Conservation (phyloP, 2,888 invertebrate genomes). For the Drosophila atripex region DNA sequence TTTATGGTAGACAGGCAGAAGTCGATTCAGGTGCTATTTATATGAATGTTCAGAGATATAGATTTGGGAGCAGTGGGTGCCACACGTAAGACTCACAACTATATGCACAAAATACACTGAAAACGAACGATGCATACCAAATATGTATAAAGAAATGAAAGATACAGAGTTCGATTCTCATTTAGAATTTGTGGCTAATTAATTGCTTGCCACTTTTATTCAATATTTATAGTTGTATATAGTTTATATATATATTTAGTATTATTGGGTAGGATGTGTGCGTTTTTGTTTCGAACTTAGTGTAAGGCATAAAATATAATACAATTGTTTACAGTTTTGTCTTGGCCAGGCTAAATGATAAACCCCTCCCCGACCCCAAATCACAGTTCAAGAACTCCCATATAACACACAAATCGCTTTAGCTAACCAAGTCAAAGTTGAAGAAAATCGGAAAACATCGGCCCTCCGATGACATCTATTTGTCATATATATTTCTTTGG, state of each 20-base stretch:
- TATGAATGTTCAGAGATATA: constrained; percentile 30
- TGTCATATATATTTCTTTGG: background rate
- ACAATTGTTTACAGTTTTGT: constrained; percentile 50
- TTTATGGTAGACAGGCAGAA: constrained; percentile 57
- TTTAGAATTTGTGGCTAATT: constrained; percentile 12
- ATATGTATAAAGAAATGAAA: constrained; percentile 35
- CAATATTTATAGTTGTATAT: constrained; percentile 39
- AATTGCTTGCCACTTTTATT: constrained; percentile 41
- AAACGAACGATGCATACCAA: constrained; percentile 41
- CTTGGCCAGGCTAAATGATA: constrained; percentile 37
- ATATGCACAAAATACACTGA: constrained; percentile 65
- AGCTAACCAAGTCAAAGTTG: constrained; percentile 39
- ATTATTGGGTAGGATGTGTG: constrained; percentile 37
- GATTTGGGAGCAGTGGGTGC: constrained; percentile 31
- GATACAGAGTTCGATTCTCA: constrained; percentile 28
- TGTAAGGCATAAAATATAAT: constrained; percentile 68
- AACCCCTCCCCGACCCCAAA: constrained; percentile 23
- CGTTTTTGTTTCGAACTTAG: constrained; percentile 51
- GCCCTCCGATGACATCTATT: constrained; percentile 18
- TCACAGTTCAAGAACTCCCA: constrained; percentile 59
- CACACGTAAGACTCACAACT: constrained; percentile 53
- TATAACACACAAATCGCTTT: constrained; percentile 11
- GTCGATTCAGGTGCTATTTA: constrained; percentile 52
- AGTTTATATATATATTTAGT: constrained; percentile 23
- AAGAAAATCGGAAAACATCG: constrained; percentile 16